Percentiles rank a stretch among this genome's conserved stretches.
Conservation (phyloP, 2,797 vertebrate species). For the Nasua narica region DNA sequence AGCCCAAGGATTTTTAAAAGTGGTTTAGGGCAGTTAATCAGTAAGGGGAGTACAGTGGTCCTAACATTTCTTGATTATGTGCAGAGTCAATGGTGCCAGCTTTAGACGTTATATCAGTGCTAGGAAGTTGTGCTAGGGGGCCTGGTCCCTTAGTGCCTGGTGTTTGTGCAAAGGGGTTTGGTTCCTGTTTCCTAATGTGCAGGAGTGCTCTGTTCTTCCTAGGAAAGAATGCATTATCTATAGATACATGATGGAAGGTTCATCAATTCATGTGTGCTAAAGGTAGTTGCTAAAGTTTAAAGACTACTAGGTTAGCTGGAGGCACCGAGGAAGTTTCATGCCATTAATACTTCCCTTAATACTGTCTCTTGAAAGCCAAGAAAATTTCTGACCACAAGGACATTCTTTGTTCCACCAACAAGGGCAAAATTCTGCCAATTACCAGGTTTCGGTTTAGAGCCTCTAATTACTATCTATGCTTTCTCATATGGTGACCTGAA, state of each 20-base stretch:
- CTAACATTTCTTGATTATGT: not conserved
- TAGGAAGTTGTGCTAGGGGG: not conserved
- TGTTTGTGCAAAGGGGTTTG: not conserved
- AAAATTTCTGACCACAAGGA: not conserved
- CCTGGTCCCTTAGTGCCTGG: no score
- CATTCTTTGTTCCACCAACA: not conserved
- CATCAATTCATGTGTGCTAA: not conserved
- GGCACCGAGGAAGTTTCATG: not conserved
- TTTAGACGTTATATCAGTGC: not conserved
- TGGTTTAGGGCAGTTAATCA: not conserved
- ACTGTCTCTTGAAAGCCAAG: not conserved
- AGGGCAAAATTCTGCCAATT: not conserved
- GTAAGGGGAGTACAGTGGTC: not conserved
- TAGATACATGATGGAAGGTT: not conserved
- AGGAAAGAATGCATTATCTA: not conserved
- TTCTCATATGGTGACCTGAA: not conserved
- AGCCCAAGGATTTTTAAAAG: not conserved
- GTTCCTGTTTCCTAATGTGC: not conserved
- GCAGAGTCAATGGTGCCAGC: not conserved
- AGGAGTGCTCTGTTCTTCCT: not conserved
- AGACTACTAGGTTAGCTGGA: not conserved
- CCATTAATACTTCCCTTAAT: not conserved
- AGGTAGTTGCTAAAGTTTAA: not conserved
- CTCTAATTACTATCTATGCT: not conserved
- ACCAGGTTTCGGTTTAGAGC: not conserved